Evolutionary conservation across 2,113 vertebrate genomes (phyloP).

Genomic region (Aplodontia rufa): DNA sequence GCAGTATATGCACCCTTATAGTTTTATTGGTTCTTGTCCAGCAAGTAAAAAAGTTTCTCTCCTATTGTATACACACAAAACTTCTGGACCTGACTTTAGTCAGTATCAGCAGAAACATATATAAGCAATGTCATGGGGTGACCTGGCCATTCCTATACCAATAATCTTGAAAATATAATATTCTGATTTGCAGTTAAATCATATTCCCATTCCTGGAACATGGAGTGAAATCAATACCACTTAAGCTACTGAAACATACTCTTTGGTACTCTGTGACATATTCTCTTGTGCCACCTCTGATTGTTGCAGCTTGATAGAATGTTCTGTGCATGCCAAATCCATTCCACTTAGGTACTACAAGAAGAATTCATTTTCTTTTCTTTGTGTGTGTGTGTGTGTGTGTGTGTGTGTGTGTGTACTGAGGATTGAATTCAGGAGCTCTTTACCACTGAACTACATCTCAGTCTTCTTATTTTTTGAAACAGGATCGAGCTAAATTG

Average conservation of each 20-base stretch:
- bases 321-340: neutral
- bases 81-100: neutral
- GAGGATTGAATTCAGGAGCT: too few species aligned
- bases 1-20: neutral
- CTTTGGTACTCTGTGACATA: neutral
- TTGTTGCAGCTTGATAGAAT: neutral
- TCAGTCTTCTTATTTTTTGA: too few species aligned
- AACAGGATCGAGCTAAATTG: too few species aligned
- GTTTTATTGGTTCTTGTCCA: neutral
- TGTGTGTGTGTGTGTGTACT: too few species aligned
- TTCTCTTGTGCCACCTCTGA: neutral
- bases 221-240: neutral
- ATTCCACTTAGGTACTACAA: neutral
- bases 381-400: too few species aligned
- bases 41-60: neutral
- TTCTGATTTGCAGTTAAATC: constrained; percentile 13
- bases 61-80: neutral
- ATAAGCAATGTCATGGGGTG: neutral
- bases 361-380: neutral
- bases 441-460: too few species aligned
- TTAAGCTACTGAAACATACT: neutral
- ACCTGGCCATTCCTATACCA: neutral
- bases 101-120: neutral
- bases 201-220: neutral
- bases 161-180: neutral